Percentiles rank a stretch among this genome's conserved stretches.
phyloP scores from a whole-genome alignment of 2,797 vertebrate genomes.

The Pangasius mekongensis region DNA sequence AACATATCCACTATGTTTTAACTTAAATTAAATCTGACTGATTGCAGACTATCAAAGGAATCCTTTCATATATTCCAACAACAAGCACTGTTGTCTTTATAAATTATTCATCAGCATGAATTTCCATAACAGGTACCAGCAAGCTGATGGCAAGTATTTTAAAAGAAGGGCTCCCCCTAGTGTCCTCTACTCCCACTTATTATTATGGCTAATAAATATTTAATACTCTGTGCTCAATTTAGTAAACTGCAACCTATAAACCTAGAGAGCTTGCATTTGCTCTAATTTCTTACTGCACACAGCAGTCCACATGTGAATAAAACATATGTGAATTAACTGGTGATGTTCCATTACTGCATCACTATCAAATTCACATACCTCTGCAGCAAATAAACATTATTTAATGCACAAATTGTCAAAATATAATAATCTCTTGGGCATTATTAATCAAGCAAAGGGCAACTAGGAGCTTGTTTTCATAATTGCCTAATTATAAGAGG shows the following conservation, averaged over 20 bases:
- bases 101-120: conserved; percentile 65
- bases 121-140: neutral
- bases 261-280: conserved; percentile 15
- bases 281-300: neutral
- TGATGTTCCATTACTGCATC: neutral
- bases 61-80: conserved; percentile 41
- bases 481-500: neutral
- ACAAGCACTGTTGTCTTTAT: conserved; percentile 61
- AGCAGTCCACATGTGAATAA: neutral
- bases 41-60: conserved; percentile 32
- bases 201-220: conserved; percentile 6
- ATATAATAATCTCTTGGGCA: neutral
- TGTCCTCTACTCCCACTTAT: conserved; percentile 51
- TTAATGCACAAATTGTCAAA: neutral
- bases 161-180: conserved; percentile 77
- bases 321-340: neutral
- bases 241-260: conserved; percentile 26
- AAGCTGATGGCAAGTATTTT: conserved; percentile 61
- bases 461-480: neutral
- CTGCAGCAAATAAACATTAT: neutral
- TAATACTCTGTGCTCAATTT: conserved; percentile 4
- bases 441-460: neutral
- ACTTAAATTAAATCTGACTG: conserved; percentile 24
- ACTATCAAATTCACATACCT: neutral
- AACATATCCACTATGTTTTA: neutral